Conservation (phyloP, 1,140 invertebrate genomes). For the Parapsyche elsis region DNA sequence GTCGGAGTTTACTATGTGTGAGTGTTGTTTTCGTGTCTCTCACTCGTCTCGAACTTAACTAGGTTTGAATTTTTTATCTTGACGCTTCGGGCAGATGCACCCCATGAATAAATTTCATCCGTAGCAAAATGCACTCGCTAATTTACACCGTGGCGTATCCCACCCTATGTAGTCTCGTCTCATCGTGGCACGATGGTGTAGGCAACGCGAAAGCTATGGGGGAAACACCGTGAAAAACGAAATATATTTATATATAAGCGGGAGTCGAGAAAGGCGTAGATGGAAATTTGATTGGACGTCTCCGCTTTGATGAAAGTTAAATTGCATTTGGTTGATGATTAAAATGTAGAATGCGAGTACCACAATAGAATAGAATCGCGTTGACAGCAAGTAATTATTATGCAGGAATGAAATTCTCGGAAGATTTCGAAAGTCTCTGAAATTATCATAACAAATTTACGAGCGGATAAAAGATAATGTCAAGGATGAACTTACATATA, state of each 20-base stretch:
- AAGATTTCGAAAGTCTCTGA: too few relatives aligned
- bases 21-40: too few relatives aligned
- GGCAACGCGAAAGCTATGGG: not conserved
- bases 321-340: conserved; percentile 30
- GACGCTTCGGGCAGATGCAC: conserved; percentile 39
- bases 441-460: too few relatives aligned
- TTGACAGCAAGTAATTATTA: too few relatives aligned
- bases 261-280: not conserved
- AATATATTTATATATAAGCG: conserved; percentile 4
- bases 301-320: conserved; percentile 39
- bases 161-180: conserved; percentile 11
- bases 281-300: conserved; percentile 27
- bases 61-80: conserved; percentile 45
- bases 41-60: conserved; percentile 16
- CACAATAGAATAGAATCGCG: too few relatives aligned
- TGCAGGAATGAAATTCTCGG: too few relatives aligned
- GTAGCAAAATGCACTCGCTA: conserved; percentile 38
- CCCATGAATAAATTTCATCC: conserved; percentile 41
- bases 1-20: not conserved
- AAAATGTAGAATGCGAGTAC: not conserved
- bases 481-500: too few relatives aligned
- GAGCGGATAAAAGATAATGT: too few relatives aligned
- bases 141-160: not conserved
- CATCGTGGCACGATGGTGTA: not conserved
- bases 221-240: conserved; percentile 16